Percentiles rank a stretch among this genome's conserved stretches.
Conservation (phyloP, 2,888 invertebrate species). For the Athalia cordata region DNA sequence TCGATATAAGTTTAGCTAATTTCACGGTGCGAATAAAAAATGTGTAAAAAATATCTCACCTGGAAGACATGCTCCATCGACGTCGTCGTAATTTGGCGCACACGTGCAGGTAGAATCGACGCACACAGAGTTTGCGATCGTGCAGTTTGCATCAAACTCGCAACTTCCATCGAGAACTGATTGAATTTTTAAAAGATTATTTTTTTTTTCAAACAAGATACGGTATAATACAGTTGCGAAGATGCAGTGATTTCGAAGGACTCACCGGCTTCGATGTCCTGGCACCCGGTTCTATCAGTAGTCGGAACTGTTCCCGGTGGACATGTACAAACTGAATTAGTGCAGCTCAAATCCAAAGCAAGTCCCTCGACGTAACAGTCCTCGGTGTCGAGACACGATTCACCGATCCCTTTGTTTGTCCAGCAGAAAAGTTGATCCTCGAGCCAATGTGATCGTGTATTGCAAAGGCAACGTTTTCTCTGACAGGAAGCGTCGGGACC, state of each 20-base stretch:
- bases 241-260: neutral
- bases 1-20: neutral
- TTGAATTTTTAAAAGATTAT: conserved; percentile 10
- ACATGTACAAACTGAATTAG: conserved; percentile 55
- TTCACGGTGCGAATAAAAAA: neutral
- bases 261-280: conserved; percentile 47
- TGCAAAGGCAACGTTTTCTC: conserved; percentile 58
- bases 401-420: conserved; percentile 57
- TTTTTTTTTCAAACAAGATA: too few species aligned
- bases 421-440: conserved; percentile 63
- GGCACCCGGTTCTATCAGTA: conserved; percentile 52
- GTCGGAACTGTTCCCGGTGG: conserved; percentile 53
- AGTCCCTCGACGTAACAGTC: conserved; percentile 59
- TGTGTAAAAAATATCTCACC: conserved; percentile 49
- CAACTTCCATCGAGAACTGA: conserved; percentile 54
- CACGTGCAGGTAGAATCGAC: conserved; percentile 52
- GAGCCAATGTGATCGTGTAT: conserved; percentile 58
- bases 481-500: conserved; percentile 61
- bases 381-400: conserved; percentile 55
- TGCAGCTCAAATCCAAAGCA: conserved; percentile 51
- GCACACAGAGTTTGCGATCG: conserved; percentile 49
- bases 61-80: conserved; percentile 50
- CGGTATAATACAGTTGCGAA: neutral
- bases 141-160: conserved; percentile 54
- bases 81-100: conserved; percentile 49